A percentile compares a stretch with the other conserved stretches of the same genome.
phyloP scores from a whole-genome alignment of 2,113 vertebrate species.

The Nibea coibor region DNA sequence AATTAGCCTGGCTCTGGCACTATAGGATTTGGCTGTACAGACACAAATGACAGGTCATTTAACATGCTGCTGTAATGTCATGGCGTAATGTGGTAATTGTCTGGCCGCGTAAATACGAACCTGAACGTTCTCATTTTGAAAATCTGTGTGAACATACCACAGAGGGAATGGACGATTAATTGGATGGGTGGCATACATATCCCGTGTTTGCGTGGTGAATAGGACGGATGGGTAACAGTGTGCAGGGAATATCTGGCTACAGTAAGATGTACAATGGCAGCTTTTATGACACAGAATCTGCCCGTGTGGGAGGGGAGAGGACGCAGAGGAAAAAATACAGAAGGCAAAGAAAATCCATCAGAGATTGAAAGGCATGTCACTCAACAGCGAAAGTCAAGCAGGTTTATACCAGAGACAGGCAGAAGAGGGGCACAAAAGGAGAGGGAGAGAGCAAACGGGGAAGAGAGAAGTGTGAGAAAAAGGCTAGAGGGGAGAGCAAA shows the following conservation, averaged over 20 bases:
- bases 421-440: conserved; percentile 6
- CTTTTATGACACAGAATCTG: conserved; percentile 46
- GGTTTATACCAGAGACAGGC: conserved; percentile 44
- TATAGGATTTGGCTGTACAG: conserved; percentile 51
- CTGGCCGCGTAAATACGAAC: conserved; percentile 64
- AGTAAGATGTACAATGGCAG: conserved; percentile 37
- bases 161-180: conserved; percentile 60
- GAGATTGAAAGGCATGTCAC: conserved; percentile 57
- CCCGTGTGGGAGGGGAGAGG: conserved; percentile 19
- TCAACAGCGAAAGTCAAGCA: conserved; percentile 50
- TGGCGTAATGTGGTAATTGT: conserved; percentile 52
- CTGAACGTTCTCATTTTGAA: conserved; percentile 38
- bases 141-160: conserved; percentile 61
- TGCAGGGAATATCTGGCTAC: conserved; percentile 48
- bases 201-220: conserved; percentile 56
- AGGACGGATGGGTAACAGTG: conserved; percentile 43
- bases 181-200: conserved; percentile 43
- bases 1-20: conserved; percentile 61
- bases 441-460: conserved; percentile 1
- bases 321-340: neutral
- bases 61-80: conserved; percentile 46
- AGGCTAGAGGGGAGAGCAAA: conserved; percentile 20
- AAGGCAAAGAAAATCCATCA: conserved; percentile 56
- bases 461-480: conserved; percentile 9
- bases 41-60: conserved; percentile 60